A percentile compares a stretch with the other conserved stretches of the same genome.
phyloP scores from a whole-genome alignment of 1,140 invertebrate genomes.

The Popillia japonica region DNA sequence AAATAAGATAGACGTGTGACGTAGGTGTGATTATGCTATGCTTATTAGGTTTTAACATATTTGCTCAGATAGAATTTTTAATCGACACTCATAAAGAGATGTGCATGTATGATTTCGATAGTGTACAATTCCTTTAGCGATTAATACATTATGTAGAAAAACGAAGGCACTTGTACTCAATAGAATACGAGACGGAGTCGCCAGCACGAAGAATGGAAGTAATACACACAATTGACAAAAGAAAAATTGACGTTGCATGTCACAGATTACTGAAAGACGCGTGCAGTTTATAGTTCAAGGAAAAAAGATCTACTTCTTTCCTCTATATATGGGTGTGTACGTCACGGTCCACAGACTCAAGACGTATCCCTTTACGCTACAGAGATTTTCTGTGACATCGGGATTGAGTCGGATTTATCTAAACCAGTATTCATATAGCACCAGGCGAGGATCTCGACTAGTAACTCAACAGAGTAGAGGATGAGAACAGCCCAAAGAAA shows the following conservation, averaged over 20 bases:
- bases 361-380: conserved; percentile 9
- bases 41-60: too few species aligned
- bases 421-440: conserved; percentile 5
- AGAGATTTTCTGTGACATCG: conserved; percentile 1
- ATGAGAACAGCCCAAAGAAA: neutral
- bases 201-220: too few species aligned
- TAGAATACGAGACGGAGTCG: too few species aligned
- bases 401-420: conserved; percentile 5
- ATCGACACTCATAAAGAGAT: too few species aligned
- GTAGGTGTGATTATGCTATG: too few species aligned
- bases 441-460: neutral
- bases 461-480: neutral
- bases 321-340: neutral
- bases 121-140: too few species aligned
- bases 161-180: too few species aligned
- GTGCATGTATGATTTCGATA: too few species aligned
- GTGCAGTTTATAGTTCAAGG: conserved; percentile 2
- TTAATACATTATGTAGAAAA: too few species aligned
- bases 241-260: conserved; percentile 9
- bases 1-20: too few species aligned
- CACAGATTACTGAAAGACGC: neutral
- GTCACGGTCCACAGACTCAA: neutral
- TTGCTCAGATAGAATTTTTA: too few species aligned
- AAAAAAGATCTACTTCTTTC: neutral
- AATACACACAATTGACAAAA: conserved; percentile 18